Conservation (phyloP, 2,113 vertebrate genomes). For the Hystrix brachyura region DNA sequence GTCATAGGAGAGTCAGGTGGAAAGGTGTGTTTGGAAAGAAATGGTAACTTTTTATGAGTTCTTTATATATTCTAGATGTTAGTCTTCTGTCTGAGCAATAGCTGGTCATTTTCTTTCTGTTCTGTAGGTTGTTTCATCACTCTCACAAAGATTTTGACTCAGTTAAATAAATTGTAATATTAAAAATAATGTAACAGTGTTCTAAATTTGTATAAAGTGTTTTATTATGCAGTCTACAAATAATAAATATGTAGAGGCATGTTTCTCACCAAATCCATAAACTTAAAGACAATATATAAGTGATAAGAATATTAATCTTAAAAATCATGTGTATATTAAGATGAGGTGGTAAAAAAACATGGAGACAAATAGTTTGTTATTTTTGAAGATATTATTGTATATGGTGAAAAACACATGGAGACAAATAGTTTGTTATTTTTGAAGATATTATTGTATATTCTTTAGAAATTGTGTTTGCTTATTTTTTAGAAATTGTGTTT, state of each 20-base stretch:
- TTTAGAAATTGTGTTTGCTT: neutral
- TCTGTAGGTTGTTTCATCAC: neutral
- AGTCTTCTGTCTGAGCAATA: neutral
- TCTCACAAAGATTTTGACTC: neutral
- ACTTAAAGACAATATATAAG: slow-evolving; percentile 18
- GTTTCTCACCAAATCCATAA: neutral
- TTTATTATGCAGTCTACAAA: slow-evolving; percentile 22
- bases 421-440: neutral
- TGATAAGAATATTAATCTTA: neutral
- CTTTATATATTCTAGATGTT: neutral
- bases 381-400: neutral
- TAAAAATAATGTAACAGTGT: slow-evolving; percentile 40
- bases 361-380: neutral
- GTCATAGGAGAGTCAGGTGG: neutral
- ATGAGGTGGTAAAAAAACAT: neutral
- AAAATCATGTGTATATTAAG: neutral
- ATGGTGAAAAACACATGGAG: neutral
- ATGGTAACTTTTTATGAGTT: neutral
- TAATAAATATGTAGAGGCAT: neutral
- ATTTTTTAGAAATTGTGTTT: neutral
- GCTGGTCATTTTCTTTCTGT: neutral
- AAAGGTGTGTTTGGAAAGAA: neutral
- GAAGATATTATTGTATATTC: neutral
- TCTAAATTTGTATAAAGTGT: neutral
- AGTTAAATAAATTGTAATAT: neutral